phyloP scores from a whole-genome alignment of 2,797 vertebrate species.

The Salmo trutta region DNA sequence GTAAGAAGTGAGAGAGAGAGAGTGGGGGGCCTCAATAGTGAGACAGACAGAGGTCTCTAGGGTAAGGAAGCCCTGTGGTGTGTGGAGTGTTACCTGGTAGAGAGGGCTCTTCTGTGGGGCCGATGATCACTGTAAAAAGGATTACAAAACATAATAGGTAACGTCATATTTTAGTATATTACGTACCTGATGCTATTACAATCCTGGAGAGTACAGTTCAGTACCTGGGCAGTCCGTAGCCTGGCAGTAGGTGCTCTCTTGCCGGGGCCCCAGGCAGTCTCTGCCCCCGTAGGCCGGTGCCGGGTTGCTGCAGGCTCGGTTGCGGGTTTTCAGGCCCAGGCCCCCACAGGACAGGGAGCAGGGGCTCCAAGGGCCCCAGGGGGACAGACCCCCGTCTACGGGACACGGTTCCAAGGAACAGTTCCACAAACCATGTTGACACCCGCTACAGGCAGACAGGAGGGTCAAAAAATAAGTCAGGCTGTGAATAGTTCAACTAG shows the following conservation, averaged over 20 bases:
- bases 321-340: conserved; percentile 79
- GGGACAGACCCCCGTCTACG: conserved; percentile 66
- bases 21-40: background rate
- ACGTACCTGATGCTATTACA: background rate
- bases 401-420: conserved; percentile 77
- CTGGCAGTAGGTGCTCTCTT: conserved; percentile 81
- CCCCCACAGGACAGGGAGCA: conserved; percentile 86
- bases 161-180: background rate
- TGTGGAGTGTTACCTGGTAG: conserved; percentile 72
- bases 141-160: background rate
- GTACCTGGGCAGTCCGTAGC: conserved; percentile 71
- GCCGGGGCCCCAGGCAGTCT: conserved; percentile 72
- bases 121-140: conserved; percentile 56
- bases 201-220: background rate
- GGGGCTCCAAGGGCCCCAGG: conserved; percentile 81
- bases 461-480: background rate
- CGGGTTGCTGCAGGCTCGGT: conserved; percentile 73
- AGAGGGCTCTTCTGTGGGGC: conserved; percentile 70
- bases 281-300: conserved; percentile 68
- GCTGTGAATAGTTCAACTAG: background rate
- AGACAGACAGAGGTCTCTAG: background rate
- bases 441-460: conserved; percentile 66
- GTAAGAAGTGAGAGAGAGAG: background rate
- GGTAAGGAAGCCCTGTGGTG: background rate
- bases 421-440: conserved; percentile 78